Conservation (phyloP, 2,797 vertebrate genomes). For the Hippopotamyrus pictus region DNA sequence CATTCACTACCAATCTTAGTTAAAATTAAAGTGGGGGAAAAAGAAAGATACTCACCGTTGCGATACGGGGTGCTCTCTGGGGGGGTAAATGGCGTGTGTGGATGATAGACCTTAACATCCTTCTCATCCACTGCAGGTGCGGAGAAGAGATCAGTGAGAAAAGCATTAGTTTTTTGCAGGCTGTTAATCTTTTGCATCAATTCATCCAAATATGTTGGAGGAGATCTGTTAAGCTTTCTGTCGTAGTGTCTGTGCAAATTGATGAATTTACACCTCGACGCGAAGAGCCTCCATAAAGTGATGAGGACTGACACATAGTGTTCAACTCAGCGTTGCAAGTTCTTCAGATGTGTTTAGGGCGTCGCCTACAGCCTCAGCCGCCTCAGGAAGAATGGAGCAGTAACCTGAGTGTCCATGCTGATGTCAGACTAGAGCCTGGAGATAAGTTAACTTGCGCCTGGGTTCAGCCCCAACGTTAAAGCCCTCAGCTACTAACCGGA, state of each 20-base stretch:
- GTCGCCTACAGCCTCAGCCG: neutral
- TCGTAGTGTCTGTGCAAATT: neutral
- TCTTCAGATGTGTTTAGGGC: neutral
- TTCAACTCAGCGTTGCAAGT: neutral
- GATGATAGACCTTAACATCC: slow-evolving; percentile 53
- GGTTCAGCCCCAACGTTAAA: neutral
- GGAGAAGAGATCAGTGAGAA: neutral
- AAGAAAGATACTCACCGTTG: neutral
- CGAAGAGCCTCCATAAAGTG: neutral
- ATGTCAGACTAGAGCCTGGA: neutral
- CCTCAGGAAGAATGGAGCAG: neutral
- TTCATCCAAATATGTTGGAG: neutral
- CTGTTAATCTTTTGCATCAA: neutral
- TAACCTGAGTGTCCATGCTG: neutral
- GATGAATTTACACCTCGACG: neutral
- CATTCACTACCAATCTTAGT: neutral
- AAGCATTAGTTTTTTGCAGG: neutral
- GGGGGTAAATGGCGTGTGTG: slow-evolving; percentile 59
- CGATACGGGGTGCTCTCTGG: neutral
- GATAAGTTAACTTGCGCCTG: neutral
- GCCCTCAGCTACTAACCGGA: neutral
- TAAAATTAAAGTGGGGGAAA: neutral
- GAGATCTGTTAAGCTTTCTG: neutral
- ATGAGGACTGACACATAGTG: neutral
- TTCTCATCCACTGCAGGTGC: slow-evolving; percentile 24